Conservation (phyloP, 2,113 vertebrate genomes). For the Halcyon malimbica region DNA sequence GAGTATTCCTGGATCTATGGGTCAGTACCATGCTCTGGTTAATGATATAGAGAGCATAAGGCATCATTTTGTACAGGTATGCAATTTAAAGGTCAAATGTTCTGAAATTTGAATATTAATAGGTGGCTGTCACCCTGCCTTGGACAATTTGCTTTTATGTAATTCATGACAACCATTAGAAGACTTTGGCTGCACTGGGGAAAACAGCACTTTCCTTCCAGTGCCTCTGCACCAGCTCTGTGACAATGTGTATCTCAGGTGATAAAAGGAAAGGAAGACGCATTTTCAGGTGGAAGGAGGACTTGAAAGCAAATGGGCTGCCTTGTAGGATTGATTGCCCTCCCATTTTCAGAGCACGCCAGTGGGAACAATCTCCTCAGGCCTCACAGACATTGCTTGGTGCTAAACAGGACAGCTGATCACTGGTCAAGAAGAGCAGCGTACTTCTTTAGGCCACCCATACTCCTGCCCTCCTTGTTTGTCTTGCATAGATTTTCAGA, state of each 20-base stretch:
- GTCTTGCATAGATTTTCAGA: not conserved
- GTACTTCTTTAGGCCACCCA: not conserved
- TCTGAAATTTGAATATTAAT: not conserved
- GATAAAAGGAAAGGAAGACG: constrained; percentile 6
- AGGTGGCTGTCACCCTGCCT: not conserved
- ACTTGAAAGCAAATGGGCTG: not conserved
- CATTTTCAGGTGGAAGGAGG: constrained; percentile 40
- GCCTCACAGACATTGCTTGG: not conserved
- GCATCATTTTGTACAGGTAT: not conserved
- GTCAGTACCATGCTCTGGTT: not conserved
- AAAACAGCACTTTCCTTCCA: not conserved
- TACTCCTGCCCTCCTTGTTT: not conserved
- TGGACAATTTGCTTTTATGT: not conserved
- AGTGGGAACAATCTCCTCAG: no score
- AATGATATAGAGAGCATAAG: not conserved
- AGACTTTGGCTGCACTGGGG: not conserved
- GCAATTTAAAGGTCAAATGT: not conserved
- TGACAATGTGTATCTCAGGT: not conserved
- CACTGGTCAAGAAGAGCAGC: not conserved
- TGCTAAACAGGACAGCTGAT: not conserved
- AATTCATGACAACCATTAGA: constrained; percentile 20
- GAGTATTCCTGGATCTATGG: not conserved
- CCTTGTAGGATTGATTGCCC: not conserved
- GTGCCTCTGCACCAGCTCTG: constrained; percentile 26
- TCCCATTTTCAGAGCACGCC: not conserved